These are phyloP conservation scores for Onychomys leucogaster DNA, from an alignment of 2,797 vertebrate genomes.

Conservation along the genomic window DNA sequence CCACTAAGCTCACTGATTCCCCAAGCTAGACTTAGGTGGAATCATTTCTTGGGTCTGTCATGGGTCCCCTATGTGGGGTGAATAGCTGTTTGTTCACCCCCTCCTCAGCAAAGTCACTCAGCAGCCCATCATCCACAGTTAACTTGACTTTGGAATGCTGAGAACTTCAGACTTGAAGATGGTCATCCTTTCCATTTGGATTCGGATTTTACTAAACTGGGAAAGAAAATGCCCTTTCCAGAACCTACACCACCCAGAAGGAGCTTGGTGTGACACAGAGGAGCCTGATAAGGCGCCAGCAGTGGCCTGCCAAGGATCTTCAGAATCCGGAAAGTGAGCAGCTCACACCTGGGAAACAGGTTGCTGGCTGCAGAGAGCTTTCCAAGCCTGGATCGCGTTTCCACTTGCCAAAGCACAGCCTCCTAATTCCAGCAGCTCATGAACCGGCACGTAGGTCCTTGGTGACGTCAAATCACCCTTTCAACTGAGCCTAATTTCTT, in stretches of 20 bases:
- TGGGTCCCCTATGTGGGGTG: neutral
- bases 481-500: constrained; percentile 82
- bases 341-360: constrained; percentile 77
- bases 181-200: neutral
- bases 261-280: constrained; percentile 48
- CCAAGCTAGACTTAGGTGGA: neutral
- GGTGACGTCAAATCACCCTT: constrained; percentile 80
- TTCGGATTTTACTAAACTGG: constrained; percentile 41
- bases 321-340: constrained; percentile 66
- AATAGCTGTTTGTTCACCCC: neutral
- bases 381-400: constrained; percentile 72
- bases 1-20: neutral
- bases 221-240: neutral
- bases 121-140: constrained; percentile 28
- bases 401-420: constrained; percentile 69
- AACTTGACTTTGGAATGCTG: constrained; percentile 47
- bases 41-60: neutral
- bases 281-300: constrained; percentile 5
- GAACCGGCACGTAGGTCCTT: constrained; percentile 78
- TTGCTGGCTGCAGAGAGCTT: constrained; percentile 55
- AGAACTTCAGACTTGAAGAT: neutral
- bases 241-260: constrained; percentile 29
- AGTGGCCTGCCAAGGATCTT: constrained; percentile 53
- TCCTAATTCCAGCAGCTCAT: constrained; percentile 77
- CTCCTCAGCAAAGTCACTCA: neutral